Base-by-base conservation (phyloP, 92 coral and sea anemone genomes). In the Phenganax stokvisi region DNA sequence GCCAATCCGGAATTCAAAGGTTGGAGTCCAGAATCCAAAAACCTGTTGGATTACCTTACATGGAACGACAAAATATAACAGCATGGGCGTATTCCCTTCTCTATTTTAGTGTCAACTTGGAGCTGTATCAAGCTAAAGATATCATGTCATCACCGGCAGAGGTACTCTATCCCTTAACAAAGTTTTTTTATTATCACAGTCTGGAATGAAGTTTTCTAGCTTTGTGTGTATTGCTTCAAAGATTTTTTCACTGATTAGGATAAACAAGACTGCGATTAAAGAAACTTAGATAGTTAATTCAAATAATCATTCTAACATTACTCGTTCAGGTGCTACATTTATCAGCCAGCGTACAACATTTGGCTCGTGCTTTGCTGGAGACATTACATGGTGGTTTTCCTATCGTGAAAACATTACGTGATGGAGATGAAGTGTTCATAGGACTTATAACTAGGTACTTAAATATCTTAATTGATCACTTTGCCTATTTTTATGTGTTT, bases 381-480 rank as follows among this genome's bases (percentile, higher is more conserved):
- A 93, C 91, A 30, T 97, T 97, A 0, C 97, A 93, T 73, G 97
- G 97, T 52, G 97, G 97, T 81, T 93, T 91, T 81, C 97, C 97
- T 64, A 92, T 93, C 80, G 97, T 93, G n/a, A 86, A 58, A 55
- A 82, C 85, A 61, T 85, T 87, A 6, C 92, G 85, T 69, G n/a
- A 30, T 62, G 92, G 84, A 9, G 83, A 87, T 20, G 93, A 86
- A 76, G 97, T 93, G 63, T 93, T 88, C 64, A 84, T 64, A 28
- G 97, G 97, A 3, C 81, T 89, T 80, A 92, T 92, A 79, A 90
- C 97, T 4, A 84, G 97, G 97, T 92, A 37, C 3, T 37, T 37
- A 37, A 37, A 37, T 37, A 1, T 37, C 47, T 37, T 37, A 5
- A 1, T 37, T 37, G 47, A 37, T 37, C 5, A 1, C 47, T 37